Evolutionary conservation across 2,888 invertebrate species (phyloP).

Genomic region (Philereme transversata): DNA sequence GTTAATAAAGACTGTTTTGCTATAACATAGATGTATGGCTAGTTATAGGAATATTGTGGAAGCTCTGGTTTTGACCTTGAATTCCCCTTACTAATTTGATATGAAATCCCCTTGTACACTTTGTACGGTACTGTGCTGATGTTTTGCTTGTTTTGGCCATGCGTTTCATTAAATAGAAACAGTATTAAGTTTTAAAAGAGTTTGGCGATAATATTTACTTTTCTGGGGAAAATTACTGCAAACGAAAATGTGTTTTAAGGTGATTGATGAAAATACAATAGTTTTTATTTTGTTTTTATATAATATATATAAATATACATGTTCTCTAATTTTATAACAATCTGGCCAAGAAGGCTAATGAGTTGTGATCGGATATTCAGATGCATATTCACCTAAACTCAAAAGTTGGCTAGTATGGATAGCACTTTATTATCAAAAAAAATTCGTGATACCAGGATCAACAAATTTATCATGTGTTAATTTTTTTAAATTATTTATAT

Average conservation of each 20-base stretch:
- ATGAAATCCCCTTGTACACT: conserved; percentile 42
- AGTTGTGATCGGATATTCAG: no score
- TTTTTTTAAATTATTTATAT: no score
- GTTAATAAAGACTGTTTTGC: conserved; percentile 29
- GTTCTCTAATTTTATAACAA: no score
- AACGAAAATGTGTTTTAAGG: background rate
- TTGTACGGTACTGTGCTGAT: conserved; percentile 35
- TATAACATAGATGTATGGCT: conserved; percentile 1
- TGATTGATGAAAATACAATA: no score
- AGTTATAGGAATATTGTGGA: conserved; percentile 34
- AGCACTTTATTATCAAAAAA: no score
- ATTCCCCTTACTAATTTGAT: conserved; percentile 42
- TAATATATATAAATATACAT: no score
- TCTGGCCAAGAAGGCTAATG: no score
- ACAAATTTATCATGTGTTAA: no score
- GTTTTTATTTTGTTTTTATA: no score
- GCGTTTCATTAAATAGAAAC: conserved; percentile 9
- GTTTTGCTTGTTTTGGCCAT: conserved; percentile 32
- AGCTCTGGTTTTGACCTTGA: conserved; percentile 45
- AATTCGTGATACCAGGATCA: no score
- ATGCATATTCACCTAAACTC: no score
- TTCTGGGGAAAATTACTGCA: background rate
- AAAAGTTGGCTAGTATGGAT: no score
- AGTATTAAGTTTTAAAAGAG: background rate
- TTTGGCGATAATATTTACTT: conserved; percentile 7